Percentiles rank a stretch among this genome's conserved stretches.
Conservation (phyloP, 2,888 invertebrate species). For the Callinectes sapidus region DNA sequence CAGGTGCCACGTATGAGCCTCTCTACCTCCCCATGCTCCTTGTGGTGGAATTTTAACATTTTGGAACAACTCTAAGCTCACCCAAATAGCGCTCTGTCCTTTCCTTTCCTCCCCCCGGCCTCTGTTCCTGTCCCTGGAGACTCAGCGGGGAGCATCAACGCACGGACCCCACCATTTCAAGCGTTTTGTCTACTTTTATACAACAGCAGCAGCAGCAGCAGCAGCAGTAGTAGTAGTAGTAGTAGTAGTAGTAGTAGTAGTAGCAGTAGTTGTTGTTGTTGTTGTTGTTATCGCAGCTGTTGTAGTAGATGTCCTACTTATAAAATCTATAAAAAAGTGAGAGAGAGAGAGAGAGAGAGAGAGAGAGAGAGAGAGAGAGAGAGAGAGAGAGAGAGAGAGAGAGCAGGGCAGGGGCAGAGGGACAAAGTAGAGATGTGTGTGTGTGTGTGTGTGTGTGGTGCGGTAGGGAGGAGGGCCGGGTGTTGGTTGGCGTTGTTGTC, state of each 20-base stretch:
- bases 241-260: background rate
- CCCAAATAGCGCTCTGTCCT: background rate
- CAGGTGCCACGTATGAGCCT: background rate
- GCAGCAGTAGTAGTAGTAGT: background rate
- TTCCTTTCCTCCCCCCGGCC: background rate
- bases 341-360: too few species aligned
- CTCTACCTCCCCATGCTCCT: background rate
- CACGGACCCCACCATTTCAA: background rate
- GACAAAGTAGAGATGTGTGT: background rate
- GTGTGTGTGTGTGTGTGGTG: background rate
- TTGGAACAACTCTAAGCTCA: background rate
- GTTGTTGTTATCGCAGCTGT: background rate
- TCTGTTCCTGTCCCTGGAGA: background rate
- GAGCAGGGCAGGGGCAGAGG: background rate
- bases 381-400: too few species aligned
- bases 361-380: too few species aligned
- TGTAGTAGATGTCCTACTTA: background rate
- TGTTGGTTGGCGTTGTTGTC: constrained; percentile 9
- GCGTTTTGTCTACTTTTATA: background rate
- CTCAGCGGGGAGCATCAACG: background rate
- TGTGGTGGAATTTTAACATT: background rate
- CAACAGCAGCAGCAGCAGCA: background rate
- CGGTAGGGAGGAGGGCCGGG: background rate
- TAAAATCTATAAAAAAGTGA: background rate
- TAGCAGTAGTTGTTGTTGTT: background rate